Conservation (phyloP, 2,888 invertebrate species). For the Hecatera dysodea region DNA sequence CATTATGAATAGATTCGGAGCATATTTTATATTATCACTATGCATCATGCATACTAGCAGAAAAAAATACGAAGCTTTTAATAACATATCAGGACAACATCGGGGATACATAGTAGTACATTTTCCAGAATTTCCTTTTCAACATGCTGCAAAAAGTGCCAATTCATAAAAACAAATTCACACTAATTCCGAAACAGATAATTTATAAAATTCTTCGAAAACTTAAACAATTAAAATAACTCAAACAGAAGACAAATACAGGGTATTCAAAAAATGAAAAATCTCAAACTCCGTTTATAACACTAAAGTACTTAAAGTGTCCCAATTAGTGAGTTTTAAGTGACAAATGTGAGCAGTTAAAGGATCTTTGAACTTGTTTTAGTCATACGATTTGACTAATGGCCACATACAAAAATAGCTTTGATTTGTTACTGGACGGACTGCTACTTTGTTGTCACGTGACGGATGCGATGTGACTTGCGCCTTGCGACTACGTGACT, state of each 20-base stretch:
- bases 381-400: constrained; percentile 85
- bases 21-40: too few species aligned
- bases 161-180: neutral
- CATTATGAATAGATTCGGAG: neutral
- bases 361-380: constrained; percentile 79
- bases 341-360: constrained; percentile 77
- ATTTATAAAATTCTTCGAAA: neutral
- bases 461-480: constrained; percentile 62
- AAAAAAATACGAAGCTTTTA: neutral
- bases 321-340: constrained; percentile 75
- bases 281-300: constrained; percentile 62
- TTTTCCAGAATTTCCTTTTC: neutral
- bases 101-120: too few species aligned
- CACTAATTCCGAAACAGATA: neutral
- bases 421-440: constrained; percentile 79
- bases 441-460: constrained; percentile 57
- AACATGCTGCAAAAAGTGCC: neutral
- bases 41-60: too few species aligned
- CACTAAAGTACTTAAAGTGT: constrained; percentile 68
- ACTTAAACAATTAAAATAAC: constrained; percentile 56
- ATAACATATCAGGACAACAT: neutral
- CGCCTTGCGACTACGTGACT: neutral
- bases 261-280: constrained; percentile 57
- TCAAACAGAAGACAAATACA: constrained; percentile 50
- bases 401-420: constrained; percentile 82